Base-by-base conservation (phyloP, 2,888 invertebrate species). In the Elmis aenea region DNA sequence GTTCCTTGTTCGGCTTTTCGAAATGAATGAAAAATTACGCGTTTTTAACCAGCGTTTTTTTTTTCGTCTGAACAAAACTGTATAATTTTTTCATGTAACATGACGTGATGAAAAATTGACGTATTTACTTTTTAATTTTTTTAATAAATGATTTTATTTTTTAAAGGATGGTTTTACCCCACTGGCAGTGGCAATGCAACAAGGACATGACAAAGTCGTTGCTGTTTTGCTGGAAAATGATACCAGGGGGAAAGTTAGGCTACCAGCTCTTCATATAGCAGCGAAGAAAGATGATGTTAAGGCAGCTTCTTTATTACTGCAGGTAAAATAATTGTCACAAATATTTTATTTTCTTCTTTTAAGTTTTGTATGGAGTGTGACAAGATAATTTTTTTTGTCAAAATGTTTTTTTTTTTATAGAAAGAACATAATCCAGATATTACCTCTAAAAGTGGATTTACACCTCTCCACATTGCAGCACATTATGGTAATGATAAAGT, bases 271-370 rank as follows among this genome's bases (percentile, higher is more conserved):
- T 33, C 97, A 97, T 68, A 97, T 97, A 51, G 97, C 97, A 10
- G 96, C 97, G 26, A 99, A 97, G 71, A 99, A 99, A 62, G 94
- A 99, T 65, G 97, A 99, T 63, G 90, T 92, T 38, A 94, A 92
- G 69, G 94, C 96, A 3, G 96, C 96, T 2, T 85, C 87, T 8
- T 71, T 97, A 33, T 74, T 97, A 22, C 73, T 96, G 48, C 88
- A 92, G 75, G 83, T 83, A 59, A 49, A 28, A 18, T 8, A 18
- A 8, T 18, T 18, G 5, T n/a, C n/a, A n/a, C n/a, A n/a, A n/a
- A n/a, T n/a, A n/a, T n/a, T n/a, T n/a, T n/a, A n/a, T n/a, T n/a
- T n/a, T n/a, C n/a, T n/a, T n/a, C n/a, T n/a, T n/a, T n/a, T n/a
- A n/a, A n/a, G n/a, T n/a, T n/a, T n/a, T n/a, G n/a, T n/a, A n/a